Evolutionary conservation across 2,113 vertebrate genomes (phyloP), one percentile per base, ranked within the genome.

Genomic region (Orientallactaga bullata): DNA sequence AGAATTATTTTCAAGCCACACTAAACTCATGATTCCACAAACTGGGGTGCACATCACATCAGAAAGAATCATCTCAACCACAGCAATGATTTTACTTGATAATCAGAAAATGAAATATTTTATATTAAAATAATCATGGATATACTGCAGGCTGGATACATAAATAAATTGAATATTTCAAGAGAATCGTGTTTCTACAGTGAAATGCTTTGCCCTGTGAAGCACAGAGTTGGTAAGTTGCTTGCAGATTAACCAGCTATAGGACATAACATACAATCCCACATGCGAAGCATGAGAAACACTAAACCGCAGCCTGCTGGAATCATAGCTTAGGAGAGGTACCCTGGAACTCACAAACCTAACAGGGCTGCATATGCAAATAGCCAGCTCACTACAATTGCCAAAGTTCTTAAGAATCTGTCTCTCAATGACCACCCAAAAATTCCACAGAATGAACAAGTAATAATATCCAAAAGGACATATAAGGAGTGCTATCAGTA

Each of bases 91-190:
- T 91, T 69, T 83, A 87, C 18, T 68, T 79, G 23, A 68, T 92
- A 28, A 83, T 55, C 88, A 95, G 51, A 90, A 73, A 74, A 91
- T 63, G 71, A 76, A 86, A 35, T 74, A 93, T 69, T 76, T 63
- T 32, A 95, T 79, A 91, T 80, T 77, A 79, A 92, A 85, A 28
- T 83, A 81, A 85, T 47, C 55, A 58, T 78, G 32, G 3, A 51
- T 85, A 77, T 51, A 89, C 7, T 61, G 6, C 55, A 80, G 23
- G 13, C 6, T 42, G 72, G 13, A 69, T 37, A n/a, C 26, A 90
- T 87, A 85, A 63, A 69, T 68, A 85, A 85, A 10, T 23, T 73
- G 9, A 94, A 47, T 5, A 74, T 47, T 89, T 83, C n/a, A 51
- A 84, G 12, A 8, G 26, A 21, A 10, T n/a, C 30, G 2, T 79